These are phyloP conservation scores for Heteractis magnifica DNA, from an alignment of 92 coral and sea anemone genomes.

Conservation along the genomic window DNA sequence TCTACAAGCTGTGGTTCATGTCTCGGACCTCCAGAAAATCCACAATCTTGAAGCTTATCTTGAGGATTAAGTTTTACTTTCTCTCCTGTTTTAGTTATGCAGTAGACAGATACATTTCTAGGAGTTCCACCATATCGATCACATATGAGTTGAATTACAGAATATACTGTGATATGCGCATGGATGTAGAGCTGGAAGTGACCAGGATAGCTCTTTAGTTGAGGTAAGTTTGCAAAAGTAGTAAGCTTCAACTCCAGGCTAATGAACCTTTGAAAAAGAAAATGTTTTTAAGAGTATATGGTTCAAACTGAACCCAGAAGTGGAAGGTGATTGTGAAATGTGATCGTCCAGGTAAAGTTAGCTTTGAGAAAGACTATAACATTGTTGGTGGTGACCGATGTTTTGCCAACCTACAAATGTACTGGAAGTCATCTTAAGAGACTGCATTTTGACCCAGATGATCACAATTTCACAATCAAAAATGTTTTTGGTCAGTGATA, in stretches of 20 bases:
- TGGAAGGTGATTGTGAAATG: too few species aligned
- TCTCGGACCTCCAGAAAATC: constrained; percentile 87
- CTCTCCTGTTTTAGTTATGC: constrained; percentile 71
- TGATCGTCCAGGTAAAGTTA: too few species aligned
- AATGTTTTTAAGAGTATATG: neutral
- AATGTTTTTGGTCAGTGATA: too few species aligned
- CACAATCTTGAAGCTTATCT: constrained; percentile 78
- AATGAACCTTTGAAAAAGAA: constrained; percentile 67
- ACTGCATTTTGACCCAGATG: too few species aligned
- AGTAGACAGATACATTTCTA: constrained; percentile 69
- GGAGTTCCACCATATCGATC: constrained; percentile 87
- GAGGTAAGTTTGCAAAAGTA: constrained; percentile 90
- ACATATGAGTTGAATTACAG: constrained; percentile 61
- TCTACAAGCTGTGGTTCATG: constrained; percentile 88
- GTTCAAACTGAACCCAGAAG: neutral
- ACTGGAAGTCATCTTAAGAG: too few species aligned
- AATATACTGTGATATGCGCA: constrained; percentile 80
- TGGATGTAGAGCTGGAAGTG: constrained; percentile 90
- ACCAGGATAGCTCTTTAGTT: constrained; percentile 86
- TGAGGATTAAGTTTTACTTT: constrained; percentile 73
- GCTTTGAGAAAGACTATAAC: too few species aligned
- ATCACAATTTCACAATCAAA: too few species aligned
- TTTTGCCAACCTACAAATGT: too few species aligned
- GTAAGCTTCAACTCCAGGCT: constrained; percentile 78
- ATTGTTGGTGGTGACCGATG: too few species aligned